phyloP scores from a whole-genome alignment of 2,888 invertebrate genomes.

The Ptychoptera albimana region DNA sequence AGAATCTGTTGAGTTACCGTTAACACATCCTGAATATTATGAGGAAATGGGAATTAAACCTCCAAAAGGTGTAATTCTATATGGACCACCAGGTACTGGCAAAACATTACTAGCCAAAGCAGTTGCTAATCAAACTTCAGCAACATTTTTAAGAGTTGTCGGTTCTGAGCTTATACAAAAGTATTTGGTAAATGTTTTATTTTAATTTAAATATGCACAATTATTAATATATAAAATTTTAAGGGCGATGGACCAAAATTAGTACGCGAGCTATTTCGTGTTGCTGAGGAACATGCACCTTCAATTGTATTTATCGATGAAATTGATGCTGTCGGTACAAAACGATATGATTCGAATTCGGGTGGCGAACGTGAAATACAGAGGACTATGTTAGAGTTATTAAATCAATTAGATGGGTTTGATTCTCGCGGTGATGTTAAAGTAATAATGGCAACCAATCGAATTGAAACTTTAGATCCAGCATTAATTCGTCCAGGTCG shows the following conservation, averaged over 20 bases:
- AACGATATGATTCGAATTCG: conserved; percentile 97
- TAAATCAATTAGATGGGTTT: conserved; percentile 97
- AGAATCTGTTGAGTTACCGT: conserved; percentile 94
- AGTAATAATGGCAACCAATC: conserved; percentile 93
- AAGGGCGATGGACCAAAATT: conserved; percentile 94
- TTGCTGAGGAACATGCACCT: conserved; percentile 99
- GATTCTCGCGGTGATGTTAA: conserved; percentile 94
- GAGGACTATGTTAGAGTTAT: conserved; percentile 95
- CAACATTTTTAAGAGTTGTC: conserved; percentile 94
- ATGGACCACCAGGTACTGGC: conserved; percentile 96
- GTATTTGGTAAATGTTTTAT: conserved; percentile 42
- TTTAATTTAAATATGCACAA: no score
- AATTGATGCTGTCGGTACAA: conserved; percentile 98
- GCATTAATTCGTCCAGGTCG: conserved; percentile 96
- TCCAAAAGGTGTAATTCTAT: conserved; percentile 96
- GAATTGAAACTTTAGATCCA: conserved; percentile 97
- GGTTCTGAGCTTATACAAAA: conserved; percentile 99
- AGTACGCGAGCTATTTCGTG: conserved; percentile 91
- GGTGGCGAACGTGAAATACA: conserved; percentile 99
- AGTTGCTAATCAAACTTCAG: conserved; percentile 98
- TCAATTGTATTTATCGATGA: conserved; percentile 99
- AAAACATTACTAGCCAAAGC: conserved; percentile 97
- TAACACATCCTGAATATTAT: conserved; percentile 99
- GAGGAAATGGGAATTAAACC: conserved; percentile 99
- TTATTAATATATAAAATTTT: conserved; percentile 14